Evolutionary conservation across 2,888 invertebrate species (phyloP).

Genomic region (Papilio protenor): DNA sequence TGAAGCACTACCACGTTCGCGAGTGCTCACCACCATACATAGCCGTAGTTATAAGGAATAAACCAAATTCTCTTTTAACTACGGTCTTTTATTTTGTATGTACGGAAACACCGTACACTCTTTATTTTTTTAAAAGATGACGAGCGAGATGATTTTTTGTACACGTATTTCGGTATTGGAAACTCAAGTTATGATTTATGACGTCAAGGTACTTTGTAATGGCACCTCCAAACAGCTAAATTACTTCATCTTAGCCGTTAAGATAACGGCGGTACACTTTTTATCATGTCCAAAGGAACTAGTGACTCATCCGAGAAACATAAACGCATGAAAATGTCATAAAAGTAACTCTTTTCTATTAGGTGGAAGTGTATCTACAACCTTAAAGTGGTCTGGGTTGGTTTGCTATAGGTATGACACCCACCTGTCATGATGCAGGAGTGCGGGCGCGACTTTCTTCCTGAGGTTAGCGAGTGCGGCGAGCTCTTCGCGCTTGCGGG

Average conservation of each 20-base stretch:
- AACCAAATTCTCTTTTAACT: no score
- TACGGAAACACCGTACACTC: no score
- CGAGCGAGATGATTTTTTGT: neutral
- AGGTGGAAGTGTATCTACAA: neutral
- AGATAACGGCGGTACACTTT: neutral
- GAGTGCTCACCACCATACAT: no score
- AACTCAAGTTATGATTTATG: neutral
- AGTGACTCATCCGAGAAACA: no score
- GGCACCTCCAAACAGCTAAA: no score
- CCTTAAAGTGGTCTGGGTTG: neutral
- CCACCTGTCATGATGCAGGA: conserved; percentile 72
- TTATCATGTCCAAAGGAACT: neutral
- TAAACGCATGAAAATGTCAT: no score
- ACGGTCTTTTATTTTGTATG: no score
- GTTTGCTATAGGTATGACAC: conserved; percentile 20
- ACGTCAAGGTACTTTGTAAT: no score
- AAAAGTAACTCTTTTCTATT: neutral
- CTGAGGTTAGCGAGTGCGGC: conserved; percentile 88
- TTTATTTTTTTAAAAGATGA: neutral
- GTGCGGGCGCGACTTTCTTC: conserved; percentile 86
- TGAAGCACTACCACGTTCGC: no score
- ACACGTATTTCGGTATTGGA: neutral
- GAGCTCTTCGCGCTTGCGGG: conserved; percentile 88
- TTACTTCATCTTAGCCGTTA: no score
- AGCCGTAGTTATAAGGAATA: no score